Evolutionary conservation across 2,888 invertebrate genomes (phyloP).

Genomic region (Omphaloscelis lunosa): DNA sequence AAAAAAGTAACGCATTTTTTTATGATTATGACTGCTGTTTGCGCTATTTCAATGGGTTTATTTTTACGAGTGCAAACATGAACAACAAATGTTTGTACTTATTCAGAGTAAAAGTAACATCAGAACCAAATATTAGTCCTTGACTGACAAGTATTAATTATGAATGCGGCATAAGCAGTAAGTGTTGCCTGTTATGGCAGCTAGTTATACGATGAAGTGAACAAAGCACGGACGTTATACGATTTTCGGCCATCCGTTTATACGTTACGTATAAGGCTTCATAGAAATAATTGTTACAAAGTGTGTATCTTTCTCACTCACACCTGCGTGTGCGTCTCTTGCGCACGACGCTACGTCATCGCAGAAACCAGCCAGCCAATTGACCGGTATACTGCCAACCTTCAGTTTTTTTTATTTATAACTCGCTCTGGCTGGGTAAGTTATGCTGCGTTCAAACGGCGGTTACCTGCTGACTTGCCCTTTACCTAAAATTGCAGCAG

Average conservation of each 20-base stretch:
- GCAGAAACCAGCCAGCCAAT: conserved; percentile 90
- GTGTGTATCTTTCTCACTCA: conserved; percentile 75
- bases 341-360: conserved; percentile 85
- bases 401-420: conserved; percentile 91
- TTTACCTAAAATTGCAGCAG: conserved; percentile 8
- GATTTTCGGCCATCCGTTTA: conserved; percentile 88
- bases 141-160: conserved; percentile 59
- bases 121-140: conserved; percentile 12
- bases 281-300: conserved; percentile 85
- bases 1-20: background rate
- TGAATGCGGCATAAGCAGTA: conserved; percentile 72
- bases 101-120: conserved; percentile 17
- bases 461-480: conserved; percentile 42
- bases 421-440: conserved; percentile 88
- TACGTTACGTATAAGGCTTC: conserved; percentile 87
- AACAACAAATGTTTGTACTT: background rate
- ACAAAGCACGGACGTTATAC: conserved; percentile 87
- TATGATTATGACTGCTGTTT: background rate
- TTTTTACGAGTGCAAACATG: background rate
- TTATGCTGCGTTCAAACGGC: conserved; percentile 82
- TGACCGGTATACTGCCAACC: conserved; percentile 90
- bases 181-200: conserved; percentile 76
- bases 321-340: conserved; percentile 73
- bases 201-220: conserved; percentile 74
- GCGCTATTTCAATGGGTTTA: background rate